phyloP scores from a whole-genome alignment of 2,888 invertebrate species.

The Xanthia icteritia region DNA sequence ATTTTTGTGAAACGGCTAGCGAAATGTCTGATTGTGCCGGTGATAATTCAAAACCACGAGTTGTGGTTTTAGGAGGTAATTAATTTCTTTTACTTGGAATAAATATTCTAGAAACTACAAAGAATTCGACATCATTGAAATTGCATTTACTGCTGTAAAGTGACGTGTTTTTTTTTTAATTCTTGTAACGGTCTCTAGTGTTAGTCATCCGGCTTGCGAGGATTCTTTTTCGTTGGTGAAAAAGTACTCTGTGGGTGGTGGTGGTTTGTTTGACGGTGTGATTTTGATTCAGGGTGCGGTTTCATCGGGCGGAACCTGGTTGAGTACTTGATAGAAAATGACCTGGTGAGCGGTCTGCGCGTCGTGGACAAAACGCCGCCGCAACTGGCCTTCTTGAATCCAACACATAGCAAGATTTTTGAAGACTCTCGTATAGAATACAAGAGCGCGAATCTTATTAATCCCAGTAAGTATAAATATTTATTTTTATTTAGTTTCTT shows the following conservation, averaged over 20 bases:
- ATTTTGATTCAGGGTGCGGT: conserved; percentile 94
- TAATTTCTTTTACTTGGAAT: conserved; percentile 6
- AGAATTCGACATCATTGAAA: not conserved
- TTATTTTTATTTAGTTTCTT: not conserved
- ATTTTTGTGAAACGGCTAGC: conserved; percentile 78
- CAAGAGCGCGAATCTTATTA: conserved; percentile 97
- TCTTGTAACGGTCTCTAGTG: conserved; percentile 82
- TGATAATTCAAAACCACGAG: conserved; percentile 87
- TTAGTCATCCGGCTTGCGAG: conserved; percentile 84
- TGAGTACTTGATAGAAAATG: conserved; percentile 94
- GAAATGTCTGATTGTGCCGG: conserved; percentile 87
- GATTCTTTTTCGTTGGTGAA: conserved; percentile 66
- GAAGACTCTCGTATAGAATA: conserved; percentile 95
- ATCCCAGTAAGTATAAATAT: conserved; percentile 92
- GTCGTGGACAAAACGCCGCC: conserved; percentile 98
- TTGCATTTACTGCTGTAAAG: conserved; percentile 13
- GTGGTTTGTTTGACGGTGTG: conserved; percentile 64
- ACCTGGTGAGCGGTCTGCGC: conserved; percentile 93
- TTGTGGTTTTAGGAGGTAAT: conserved; percentile 88
- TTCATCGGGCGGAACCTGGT: conserved; percentile 98
- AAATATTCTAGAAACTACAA: conserved; percentile 7
- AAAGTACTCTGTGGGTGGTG: too few species aligned
- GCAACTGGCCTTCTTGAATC: conserved; percentile 97
- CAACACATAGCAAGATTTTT: conserved; percentile 93
- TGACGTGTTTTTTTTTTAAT: conserved; percentile 69